Evolutionary conservation across 2,113 vertebrate genomes (phyloP), one percentile per base, ranked within the genome.

Genomic region (Psammodynastes pulverulentus): DNA sequence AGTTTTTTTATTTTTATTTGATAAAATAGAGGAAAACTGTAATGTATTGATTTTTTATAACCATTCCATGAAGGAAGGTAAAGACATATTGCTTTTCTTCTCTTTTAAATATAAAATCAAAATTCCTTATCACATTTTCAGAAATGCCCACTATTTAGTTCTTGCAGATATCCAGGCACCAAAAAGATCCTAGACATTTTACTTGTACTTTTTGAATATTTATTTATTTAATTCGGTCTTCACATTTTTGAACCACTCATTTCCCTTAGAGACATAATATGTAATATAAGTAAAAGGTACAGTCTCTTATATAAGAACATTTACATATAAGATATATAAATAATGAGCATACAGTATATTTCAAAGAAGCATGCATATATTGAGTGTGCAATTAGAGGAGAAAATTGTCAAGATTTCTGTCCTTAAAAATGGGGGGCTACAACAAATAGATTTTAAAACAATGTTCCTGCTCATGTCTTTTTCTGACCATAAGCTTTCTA

Each of bases 1-100:
- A n/a, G 10, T 53, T 43, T 84, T 86, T 29, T 29, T 90, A 5
- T 13, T 86, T 91, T 95, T 93, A 93, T 86, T 86, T 62, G 84
- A n/a, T 56, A 51, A 19, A 29, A 12, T 15, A 51, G 26, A 86
- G 88, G 49, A 92, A 13, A 62, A 87, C 45, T 0, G 17, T 86
- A 90, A 67, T 29, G 0, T 9, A 85, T 87, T 94, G 52, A 10
- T 91, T 86, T 90, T 90, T 91, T 86, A 49, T 87, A 34, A 34
- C 39, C 45, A 51, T 24, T 54, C 90, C 86, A 3, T 7, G 15
- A 86, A 13, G 17, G 48, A 17, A 5, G 92, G 23, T 84, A 88
- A 67, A 89, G 0, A 7, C 0, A 10, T 53, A 17, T 26, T 39
- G 13, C 13, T 54, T 56, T 21, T 26, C 5, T 89, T 46, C 6